Percentiles rank a stretch among this genome's conserved stretches.
phyloP scores from a whole-genome alignment of 2,888 invertebrate species.

The Heteropelma amictum region DNA sequence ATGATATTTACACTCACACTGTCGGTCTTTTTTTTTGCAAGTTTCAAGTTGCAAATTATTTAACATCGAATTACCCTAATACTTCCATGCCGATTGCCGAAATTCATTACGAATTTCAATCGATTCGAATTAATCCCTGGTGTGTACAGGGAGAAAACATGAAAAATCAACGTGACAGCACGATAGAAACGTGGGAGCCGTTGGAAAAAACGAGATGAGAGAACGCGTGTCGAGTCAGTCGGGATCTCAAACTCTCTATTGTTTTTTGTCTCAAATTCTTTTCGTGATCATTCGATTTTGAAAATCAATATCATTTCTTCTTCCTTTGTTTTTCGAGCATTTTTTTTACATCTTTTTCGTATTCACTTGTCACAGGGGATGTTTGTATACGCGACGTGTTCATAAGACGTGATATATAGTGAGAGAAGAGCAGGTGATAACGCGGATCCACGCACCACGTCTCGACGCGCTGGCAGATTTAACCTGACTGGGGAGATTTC shows the following conservation, averaged over 20 bases:
- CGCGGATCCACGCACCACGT: constrained; percentile 68
- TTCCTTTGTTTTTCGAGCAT: neutral
- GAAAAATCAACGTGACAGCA: no score
- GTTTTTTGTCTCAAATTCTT: no score
- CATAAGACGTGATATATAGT: constrained; percentile 58
- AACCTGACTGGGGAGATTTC: constrained; percentile 76
- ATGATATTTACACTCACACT: no score
- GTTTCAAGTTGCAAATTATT: no score
- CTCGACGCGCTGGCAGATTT: constrained; percentile 75
- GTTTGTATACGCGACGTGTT: constrained; percentile 63
- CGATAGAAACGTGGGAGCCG: no score
- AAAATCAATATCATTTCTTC: neutral
- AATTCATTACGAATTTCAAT: no score
- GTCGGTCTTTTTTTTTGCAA: no score
- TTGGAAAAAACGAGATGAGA: neutral
- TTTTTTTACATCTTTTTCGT: neutral
- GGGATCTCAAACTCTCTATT: neutral
- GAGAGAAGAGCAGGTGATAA: constrained; percentile 15
- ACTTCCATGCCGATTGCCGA: no score
- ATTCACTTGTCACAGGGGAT: neutral
- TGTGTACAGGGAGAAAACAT: no score
- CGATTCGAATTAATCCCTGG: no score
- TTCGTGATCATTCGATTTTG: neutral
- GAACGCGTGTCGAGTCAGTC: neutral
- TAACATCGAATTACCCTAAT: no score